phyloP scores from a whole-genome alignment of 2,888 invertebrate genomes.

The Antheraea assamensis region DNA sequence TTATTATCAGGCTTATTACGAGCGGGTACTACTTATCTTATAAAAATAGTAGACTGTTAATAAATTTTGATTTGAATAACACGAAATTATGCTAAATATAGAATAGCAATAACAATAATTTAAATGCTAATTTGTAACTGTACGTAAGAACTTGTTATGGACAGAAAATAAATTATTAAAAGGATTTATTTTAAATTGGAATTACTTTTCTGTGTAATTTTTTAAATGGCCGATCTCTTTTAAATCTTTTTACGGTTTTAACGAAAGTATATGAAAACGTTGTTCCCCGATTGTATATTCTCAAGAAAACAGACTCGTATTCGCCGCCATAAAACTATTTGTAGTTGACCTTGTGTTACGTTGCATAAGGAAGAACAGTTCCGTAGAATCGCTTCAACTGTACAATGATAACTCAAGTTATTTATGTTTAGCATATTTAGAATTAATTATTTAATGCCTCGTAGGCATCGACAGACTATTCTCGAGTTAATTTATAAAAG shows the following conservation, averaged over 20 bases:
- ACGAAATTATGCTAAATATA: not conserved
- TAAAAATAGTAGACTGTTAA: not conserved
- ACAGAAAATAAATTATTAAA: no score
- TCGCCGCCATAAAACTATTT: slow-evolving; percentile 8
- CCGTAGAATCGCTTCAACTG: not conserved
- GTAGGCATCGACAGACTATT: not conserved
- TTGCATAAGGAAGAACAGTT: slow-evolving; percentile 34
- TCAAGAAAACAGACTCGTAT: slow-evolving; percentile 11
- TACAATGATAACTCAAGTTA: not conserved
- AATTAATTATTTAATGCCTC: not conserved
- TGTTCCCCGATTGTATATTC: not conserved
- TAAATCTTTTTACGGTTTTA: no score
- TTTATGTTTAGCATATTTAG: not conserved
- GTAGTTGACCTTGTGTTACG: slow-evolving; percentile 5
- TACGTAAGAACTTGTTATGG: no score
- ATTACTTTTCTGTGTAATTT: no score
- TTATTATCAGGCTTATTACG: no score
- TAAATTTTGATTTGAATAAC: not conserved
- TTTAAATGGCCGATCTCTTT: no score
- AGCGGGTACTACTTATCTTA: no score
- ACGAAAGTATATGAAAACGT: no score
- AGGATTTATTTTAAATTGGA: no score
- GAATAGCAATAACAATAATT: not conserved
- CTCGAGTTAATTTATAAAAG: no score
- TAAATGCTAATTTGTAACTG: not conserved